phyloP scores from a whole-genome alignment of 2,888 invertebrate genomes.

The Automeris io region DNA sequence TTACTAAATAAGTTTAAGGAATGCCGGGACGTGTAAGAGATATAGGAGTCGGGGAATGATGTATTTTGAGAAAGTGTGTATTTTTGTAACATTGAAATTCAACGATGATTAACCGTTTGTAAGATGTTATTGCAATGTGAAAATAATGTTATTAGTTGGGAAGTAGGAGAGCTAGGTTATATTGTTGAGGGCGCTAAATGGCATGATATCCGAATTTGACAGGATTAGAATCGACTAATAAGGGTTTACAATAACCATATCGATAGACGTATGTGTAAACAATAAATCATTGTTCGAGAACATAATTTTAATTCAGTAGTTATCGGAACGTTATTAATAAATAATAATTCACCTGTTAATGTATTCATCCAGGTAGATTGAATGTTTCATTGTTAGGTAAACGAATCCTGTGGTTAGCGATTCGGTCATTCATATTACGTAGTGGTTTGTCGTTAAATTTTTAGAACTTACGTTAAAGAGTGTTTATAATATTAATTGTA shows the following conservation, averaged over 20 bases:
- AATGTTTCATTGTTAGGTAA: conserved; percentile 70
- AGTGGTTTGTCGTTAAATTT: conserved; percentile 52
- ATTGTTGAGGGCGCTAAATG: conserved; percentile 14
- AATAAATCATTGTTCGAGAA: conserved; percentile 54
- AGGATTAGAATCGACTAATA: conserved; percentile 42
- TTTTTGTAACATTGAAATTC: conserved; percentile 66
- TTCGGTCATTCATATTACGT: conserved; percentile 57
- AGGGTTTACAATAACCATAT: conserved; percentile 67
- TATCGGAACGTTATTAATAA: conserved; percentile 58
- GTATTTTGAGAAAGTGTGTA: conserved; percentile 55
- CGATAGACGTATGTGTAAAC: conserved; percentile 54
- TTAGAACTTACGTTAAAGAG: conserved; percentile 10
- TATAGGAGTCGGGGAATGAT: conserved; percentile 30
- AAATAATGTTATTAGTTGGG: conserved; percentile 31
- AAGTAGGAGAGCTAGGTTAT: conserved; percentile 24
- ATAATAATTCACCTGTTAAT: conserved; percentile 64
- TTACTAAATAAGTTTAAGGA: conserved; percentile 49
- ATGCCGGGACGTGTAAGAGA: conserved; percentile 54
- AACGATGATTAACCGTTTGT: conserved; percentile 41
- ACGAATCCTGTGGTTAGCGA: conserved; percentile 60
- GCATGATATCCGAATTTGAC: conserved; percentile 52
- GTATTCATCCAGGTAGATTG: conserved; percentile 67
- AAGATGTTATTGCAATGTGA: conserved; percentile 50
- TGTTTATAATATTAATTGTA: background rate
- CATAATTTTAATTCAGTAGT: conserved; percentile 32